Evolutionary conservation across 2,888 invertebrate genomes (phyloP), one percentile per base, ranked within the genome.

Genomic region (Lithosia quadra): DNA sequence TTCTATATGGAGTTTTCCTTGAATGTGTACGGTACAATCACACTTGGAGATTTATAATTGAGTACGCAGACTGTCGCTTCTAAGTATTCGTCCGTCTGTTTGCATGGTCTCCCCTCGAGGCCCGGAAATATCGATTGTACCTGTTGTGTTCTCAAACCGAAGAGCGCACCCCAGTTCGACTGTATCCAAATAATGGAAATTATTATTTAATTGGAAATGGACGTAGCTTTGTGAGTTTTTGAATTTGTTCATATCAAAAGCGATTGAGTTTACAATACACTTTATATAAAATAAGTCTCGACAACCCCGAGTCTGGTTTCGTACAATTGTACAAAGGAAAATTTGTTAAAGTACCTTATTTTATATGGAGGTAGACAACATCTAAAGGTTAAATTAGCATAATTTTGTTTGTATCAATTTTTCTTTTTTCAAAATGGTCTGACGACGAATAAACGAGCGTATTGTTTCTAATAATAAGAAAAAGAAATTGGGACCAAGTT

Each of bases 41-140:
- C 63, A 61, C 63, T 55, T 34, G 10, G 55, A 67, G 62, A 63
- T 64, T 67, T 71, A 74, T 77, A 73, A 77, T 75, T 77, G 71
- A 76, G 84, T 84, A 76, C 80, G 77, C 74, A 76, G 79, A 79
- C 79, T 82, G 87, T 80, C 87, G 83, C 80, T 69, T 89, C 87
- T 88, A 86, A 84, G 79, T 83, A 84, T 89, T 89, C 81, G 75
- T 79, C 73, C 75, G 80, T 86, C 89, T 87, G 82, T 86, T 83
- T 84, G 75, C 79, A 69, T 75, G 78, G 77, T 78, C 78, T 81
- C 82, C 85, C 84, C 79, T 75, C 78, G 77, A 49, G 75, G 81
- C 77, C 78, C 84, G 86, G 88, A 85, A 88, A 87, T 91, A 91
- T 91, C 82, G 91, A 91, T 91, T 90, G 88, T 89, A 89, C 88